Base-by-base conservation (phyloP, 2,888 invertebrate species). In the Pilophorus perplexus region DNA sequence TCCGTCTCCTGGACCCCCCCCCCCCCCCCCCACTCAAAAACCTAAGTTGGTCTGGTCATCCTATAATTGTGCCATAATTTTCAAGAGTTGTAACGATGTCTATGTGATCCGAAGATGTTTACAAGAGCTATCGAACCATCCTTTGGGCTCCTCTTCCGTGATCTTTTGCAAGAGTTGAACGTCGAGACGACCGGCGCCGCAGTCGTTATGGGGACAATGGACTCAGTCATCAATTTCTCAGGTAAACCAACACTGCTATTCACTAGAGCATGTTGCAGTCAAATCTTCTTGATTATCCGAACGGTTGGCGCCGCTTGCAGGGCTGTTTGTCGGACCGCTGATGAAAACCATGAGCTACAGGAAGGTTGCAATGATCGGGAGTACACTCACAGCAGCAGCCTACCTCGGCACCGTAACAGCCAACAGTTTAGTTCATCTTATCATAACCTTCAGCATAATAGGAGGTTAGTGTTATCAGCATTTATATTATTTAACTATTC, bases 61-160 rank as follows among this genome's bases (percentile, higher is more conserved):
- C n/a, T n/a, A n/a, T n/a, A n/a, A n/a, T n/a, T n/a, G n/a, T n/a
- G n/a, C n/a, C n/a, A n/a, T n/a, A n/a, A n/a, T n/a, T n/a, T n/a
- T n/a, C n/a, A n/a, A n/a, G n/a, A n/a, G n/a, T n/a, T n/a, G n/a
- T n/a, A n/a, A n/a, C n/a, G n/a, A n/a, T n/a, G n/a, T n/a, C n/a
- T n/a, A n/a, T n/a, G n/a, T n/a, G n/a, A n/a, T n/a, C n/a, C n/a
- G n/a, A n/a, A 89, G 89, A 81, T 90, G 75, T 88, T 88, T 69
- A 87, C 89, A 55, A 82, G 89, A 74, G 87, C 89, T 22, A 81
- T 90, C 74, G 90, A 90, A 76, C 89, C 89, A 62, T 89, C 89
- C 46, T 87, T 86, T 75, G 85, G 87, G 67, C 79, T 88, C 64
- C 77, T 88, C 28, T 88, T 86, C 71, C 86, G 85, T 44, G 84